Conservation (phyloP, 2,888 invertebrate genomes). For the Tinea trinotella region DNA sequence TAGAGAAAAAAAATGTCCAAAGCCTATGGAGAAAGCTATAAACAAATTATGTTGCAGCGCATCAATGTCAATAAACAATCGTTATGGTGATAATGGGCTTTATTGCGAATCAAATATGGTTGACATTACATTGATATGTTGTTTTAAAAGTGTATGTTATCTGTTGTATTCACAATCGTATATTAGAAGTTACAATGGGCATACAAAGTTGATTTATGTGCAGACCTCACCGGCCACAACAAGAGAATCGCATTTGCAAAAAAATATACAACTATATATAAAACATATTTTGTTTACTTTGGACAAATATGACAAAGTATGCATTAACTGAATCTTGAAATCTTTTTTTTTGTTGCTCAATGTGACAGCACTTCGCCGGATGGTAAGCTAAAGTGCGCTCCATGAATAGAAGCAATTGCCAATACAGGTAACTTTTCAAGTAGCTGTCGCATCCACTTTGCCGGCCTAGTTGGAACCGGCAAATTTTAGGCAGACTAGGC, state of each 20-base stretch:
- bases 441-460: too few species aligned
- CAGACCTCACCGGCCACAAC: slow-evolving; percentile 14
- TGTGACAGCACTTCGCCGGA: too few species aligned
- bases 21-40: not conserved
- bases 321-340: not conserved
- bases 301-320: not conserved
- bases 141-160: not conserved
- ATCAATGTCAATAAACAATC: not conserved
- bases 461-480: too few species aligned
- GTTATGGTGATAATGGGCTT: not conserved
- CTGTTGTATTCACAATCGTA: not conserved
- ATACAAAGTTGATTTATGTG: slow-evolving; percentile 15
- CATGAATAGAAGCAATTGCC: too few species aligned
- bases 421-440: too few species aligned
- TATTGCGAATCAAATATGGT: not conserved
- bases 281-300: slow-evolving; percentile 1
- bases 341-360: too few species aligned
- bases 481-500: too few species aligned
- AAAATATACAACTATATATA: not conserved
- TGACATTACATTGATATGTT: not conserved
- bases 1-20: not conserved
- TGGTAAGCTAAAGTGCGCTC: too few species aligned
- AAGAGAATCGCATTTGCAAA: slow-evolving; percentile 15
- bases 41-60: not conserved
- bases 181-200: slow-evolving; percentile 14